A percentile compares a stretch with the other conserved stretches of the same genome.
phyloP scores from a whole-genome alignment of 2,797 vertebrate genomes.

The Hydrocynus forskahlii region DNA sequence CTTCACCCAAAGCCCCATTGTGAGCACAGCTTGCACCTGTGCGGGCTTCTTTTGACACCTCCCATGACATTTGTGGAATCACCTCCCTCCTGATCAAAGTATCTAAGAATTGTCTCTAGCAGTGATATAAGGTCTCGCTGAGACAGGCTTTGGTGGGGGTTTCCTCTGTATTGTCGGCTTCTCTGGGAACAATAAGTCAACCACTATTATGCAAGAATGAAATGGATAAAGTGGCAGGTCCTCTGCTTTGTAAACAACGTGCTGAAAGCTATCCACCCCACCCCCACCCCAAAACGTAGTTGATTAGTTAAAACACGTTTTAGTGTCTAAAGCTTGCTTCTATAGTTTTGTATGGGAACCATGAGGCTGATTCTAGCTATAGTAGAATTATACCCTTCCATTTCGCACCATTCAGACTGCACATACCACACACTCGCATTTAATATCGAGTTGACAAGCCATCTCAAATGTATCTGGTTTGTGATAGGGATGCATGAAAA shows the following conservation, averaged over 20 bases:
- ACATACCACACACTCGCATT: too few relatives aligned
- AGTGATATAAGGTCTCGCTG: constrained; percentile 58
- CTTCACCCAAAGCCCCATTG: constrained; percentile 16
- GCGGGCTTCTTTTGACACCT: constrained; percentile 57
- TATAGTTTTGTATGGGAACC: not conserved
- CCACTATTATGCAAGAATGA: constrained; percentile 35
- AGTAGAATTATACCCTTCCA: too few relatives aligned
- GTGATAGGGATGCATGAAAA: too few relatives aligned
- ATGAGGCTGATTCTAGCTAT: too few relatives aligned
- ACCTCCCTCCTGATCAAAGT: constrained; percentile 57
- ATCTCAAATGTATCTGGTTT: too few relatives aligned
- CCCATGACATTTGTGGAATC: constrained; percentile 51
- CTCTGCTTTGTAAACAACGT: constrained; percentile 38
- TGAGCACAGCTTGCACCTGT: constrained; percentile 57
- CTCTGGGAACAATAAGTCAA: constrained; percentile 38
- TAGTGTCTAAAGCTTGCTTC: not conserved
- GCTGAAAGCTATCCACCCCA: not conserved
- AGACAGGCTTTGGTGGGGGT: constrained; percentile 15
- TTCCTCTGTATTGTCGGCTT: constrained; percentile 3
- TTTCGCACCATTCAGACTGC: too few relatives aligned
- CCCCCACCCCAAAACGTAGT: not conserved
- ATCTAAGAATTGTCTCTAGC: constrained; percentile 50
- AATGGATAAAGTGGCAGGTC: constrained; percentile 24
- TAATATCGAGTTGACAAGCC: too few relatives aligned
- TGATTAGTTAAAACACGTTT: not conserved